Conservation (phyloP, 2,888 invertebrate species). For the Dexiosoma caninum region DNA sequence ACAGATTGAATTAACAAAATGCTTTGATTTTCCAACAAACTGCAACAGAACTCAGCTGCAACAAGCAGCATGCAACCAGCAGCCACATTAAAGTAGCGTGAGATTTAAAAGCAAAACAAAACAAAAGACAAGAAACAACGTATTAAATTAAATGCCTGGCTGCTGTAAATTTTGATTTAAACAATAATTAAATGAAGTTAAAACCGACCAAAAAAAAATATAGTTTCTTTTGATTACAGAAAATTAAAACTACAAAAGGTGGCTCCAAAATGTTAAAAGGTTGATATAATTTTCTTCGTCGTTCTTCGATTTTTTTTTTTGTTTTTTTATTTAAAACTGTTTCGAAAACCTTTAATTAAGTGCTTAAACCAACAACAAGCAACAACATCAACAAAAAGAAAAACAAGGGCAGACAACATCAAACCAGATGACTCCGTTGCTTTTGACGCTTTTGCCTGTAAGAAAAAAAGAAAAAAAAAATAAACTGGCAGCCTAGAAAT, state of each 20-base stretch:
- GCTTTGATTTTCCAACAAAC: not conserved
- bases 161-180: slow-evolving; percentile 19
- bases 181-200: slow-evolving; percentile 43
- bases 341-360: slow-evolving; percentile 53
- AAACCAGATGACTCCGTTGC: not conserved
- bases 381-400: not conserved
- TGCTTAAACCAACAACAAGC: slow-evolving; percentile 27
- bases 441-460: slow-evolving; percentile 7
- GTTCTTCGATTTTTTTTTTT: not conserved
- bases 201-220: not conserved
- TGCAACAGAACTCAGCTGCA: no score
- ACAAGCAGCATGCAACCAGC: not conserved
- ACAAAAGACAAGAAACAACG: not conserved
- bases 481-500: slow-evolving; percentile 12
- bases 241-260: slow-evolving; percentile 15
- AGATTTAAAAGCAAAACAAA: no score
- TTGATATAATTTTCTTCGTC: not conserved
- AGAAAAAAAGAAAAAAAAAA: no score
- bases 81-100: slow-evolving; percentile 2
- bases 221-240: not conserved
- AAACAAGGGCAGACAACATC: not conserved
- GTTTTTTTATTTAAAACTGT: not conserved
- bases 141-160: slow-evolving; percentile 7
- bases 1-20: slow-evolving; percentile 17
- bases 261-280: slow-evolving; percentile 22